Evolutionary conservation across 2,888 invertebrate species (phyloP).

Genomic region (Nemoura dubitans): DNA sequence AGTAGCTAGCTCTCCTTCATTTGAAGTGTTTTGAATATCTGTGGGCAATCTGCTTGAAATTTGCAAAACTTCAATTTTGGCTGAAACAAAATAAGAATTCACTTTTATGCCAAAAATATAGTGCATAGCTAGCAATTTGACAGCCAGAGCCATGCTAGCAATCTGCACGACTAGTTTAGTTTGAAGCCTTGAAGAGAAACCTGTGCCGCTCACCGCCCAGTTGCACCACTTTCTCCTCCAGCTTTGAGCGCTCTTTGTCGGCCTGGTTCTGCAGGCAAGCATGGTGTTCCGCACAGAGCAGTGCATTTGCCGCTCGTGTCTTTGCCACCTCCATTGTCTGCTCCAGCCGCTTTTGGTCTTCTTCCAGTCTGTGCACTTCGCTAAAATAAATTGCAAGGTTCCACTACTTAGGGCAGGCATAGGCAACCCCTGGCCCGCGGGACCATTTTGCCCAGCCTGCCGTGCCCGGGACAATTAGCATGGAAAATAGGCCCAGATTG

Average conservation of each 20-base stretch:
- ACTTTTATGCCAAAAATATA: too few relatives aligned
- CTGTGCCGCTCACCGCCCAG: neutral
- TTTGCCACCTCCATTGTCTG: slow-evolving; percentile 33
- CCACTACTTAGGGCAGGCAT: too few relatives aligned
- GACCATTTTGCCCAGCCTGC: too few relatives aligned
- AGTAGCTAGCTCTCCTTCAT: neutral
- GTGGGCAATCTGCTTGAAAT: neutral
- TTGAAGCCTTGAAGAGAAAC: too few relatives aligned
- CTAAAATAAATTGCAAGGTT: too few relatives aligned
- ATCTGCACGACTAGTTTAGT: too few relatives aligned
- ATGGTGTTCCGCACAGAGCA: neutral
- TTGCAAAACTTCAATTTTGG: neutral
- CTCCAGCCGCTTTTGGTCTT: slow-evolving; percentile 43
- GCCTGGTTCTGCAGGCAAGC: neutral
- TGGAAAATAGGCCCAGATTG: too few relatives aligned
- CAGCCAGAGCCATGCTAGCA: too few relatives aligned
- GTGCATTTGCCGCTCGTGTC: neutral
- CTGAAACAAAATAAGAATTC: neutral
- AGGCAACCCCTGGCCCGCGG: too few relatives aligned
- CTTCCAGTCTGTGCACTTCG: slow-evolving; percentile 39
- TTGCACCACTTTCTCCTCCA: neutral
- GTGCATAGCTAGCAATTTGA: too few relatives aligned
- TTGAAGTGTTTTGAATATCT: neutral
- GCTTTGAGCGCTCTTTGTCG: neutral
- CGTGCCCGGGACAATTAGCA: too few relatives aligned